Conservation (phyloP, 2,797 vertebrate genomes). For the Triplophysa bombifrons region DNA sequence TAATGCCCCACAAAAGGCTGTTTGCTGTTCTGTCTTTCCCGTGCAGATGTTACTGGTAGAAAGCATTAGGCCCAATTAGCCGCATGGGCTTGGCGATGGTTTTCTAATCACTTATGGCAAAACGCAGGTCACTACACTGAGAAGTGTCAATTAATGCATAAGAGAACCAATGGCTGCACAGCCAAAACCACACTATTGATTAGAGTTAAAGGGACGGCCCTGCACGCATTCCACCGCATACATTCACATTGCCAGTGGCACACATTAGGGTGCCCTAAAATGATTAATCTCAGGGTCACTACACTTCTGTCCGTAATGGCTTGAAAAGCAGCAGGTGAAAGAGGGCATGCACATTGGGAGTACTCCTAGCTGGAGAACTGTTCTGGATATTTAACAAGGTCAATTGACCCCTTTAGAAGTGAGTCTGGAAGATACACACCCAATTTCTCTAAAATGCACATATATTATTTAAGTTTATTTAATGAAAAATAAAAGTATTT, state of each 20-base stretch:
- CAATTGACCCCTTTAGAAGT: constrained; percentile 32
- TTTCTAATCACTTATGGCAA: constrained; percentile 39
- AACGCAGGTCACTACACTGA: constrained; percentile 19
- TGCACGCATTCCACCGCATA: background rate
- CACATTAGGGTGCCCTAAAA: constrained; percentile 39
- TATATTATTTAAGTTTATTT: no score
- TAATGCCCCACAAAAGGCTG: background rate
- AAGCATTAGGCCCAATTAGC: constrained; percentile 31
- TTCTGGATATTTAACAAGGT: constrained; percentile 45
- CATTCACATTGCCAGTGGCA: background rate
- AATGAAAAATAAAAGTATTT: no score
- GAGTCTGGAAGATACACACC: constrained; percentile 8
- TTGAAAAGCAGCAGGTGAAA: constrained; percentile 23
- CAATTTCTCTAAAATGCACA: background rate
- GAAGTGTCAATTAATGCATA: constrained; percentile 34
- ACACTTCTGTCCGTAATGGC: constrained; percentile 22
- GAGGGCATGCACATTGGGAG: background rate
- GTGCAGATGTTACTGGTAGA: constrained; percentile 14
- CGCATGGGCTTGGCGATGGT: background rate
- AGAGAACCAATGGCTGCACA: constrained; percentile 14
- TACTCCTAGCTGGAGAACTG: constrained; percentile 4
- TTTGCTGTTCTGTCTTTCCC: background rate
- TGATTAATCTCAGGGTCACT: constrained; percentile 31
- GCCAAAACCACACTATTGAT: constrained; percentile 36
- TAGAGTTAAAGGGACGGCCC: background rate